Evolutionary conservation across 2,113 vertebrate genomes (phyloP), one percentile per base, ranked within the genome.

Genomic region (Hyaena hyaena): DNA sequence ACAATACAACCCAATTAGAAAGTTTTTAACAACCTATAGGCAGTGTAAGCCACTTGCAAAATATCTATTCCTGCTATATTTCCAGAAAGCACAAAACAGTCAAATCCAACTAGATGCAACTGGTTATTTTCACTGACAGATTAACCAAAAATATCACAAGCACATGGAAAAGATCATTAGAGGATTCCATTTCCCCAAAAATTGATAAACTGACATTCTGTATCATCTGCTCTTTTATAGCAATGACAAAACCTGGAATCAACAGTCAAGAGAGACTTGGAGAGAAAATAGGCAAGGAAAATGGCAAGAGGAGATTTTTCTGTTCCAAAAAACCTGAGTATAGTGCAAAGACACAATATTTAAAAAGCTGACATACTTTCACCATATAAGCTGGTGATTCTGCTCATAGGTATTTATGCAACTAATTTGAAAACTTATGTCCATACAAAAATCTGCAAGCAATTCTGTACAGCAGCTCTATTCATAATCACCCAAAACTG

Each of bases 1-100:
- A 90, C 16, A 79, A 73, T 50, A 69, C 24, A 92, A 96, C 8
- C 48, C 39, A 69, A 53, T 97, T 53, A 83, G 53, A 87, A 95
- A 87, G 28, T 58, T 80, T 50, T 50, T 58, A 93, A 83, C 33
- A 91, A 92, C 4, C 26, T 68, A 74, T 10, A 84, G 86, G 26
- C 39, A 92, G n/a, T 86, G 10, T 48, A 96, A 69, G 31, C 11
- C 63, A 53, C 65, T 14, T 84, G 86, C 26, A 93, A 89, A 93
- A 71, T 80, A 93, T 26, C 88, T 80, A 85, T 39, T 93, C 43
- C 39, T 86, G 21, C 11, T 63, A 10, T 10, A 39, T 3, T 80
- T 23, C 65, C 43, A 74, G 50, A 92, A 73, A 90, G 43, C 9
- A 61, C 15, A 88, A 93, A 96, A 82, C 0, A 85, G 23, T 69